Evolutionary conservation across 2,113 vertebrate genomes (phyloP), one percentile per base, ranked within the genome.

Genomic region (Perognathus longimembris): DNA sequence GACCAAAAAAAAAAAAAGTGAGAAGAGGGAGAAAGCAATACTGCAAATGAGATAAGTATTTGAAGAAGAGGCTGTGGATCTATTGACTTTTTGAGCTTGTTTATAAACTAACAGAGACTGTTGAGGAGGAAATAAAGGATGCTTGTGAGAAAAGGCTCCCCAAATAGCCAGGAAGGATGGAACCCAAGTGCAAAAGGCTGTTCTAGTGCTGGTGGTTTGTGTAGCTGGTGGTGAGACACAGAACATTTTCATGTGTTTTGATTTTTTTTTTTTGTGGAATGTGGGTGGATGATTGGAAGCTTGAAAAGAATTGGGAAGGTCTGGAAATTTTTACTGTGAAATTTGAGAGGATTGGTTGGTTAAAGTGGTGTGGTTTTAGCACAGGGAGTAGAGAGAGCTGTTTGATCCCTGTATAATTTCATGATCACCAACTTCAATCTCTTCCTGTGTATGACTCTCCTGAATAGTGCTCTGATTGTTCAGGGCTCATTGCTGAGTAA

Each of bases 51-150:
- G n/a, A n/a, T n/a, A n/a, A n/a, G n/a, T n/a, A n/a, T n/a, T n/a
- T n/a, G n/a, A n/a, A n/a, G 71, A 88, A 66, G 73, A 38, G 7
- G 28, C 54, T 24, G 20, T 77, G 5, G 20, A 7, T 91, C 45
- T 80, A n/a, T 86, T 93, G 81, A 57, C 18, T 76, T 87, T 86
- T 86, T 70, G 76, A 94, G 54, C 59, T 59, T 82, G 30, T 45
- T 76, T 80, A 54, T 11, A 38, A 79, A 85, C 21, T 70, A 59
- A 54, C 57, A 42, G 50, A 61, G 36, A 32, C 34, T 84, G 36
- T 76, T 87, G 22, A 69, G 32, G 21, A 80, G 84, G 54, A 64
- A 86, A 17, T n/a, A 42, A 70, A 28, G 30, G 28, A 70, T 71
- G 63, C 36, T 11, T 10, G 17, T 20, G 28, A 87, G 2, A 69